A percentile compares a stretch with the other conserved stretches of the same genome.
Conservation (phyloP, 2,888 invertebrate species). For the Phyllotreta striolata region DNA sequence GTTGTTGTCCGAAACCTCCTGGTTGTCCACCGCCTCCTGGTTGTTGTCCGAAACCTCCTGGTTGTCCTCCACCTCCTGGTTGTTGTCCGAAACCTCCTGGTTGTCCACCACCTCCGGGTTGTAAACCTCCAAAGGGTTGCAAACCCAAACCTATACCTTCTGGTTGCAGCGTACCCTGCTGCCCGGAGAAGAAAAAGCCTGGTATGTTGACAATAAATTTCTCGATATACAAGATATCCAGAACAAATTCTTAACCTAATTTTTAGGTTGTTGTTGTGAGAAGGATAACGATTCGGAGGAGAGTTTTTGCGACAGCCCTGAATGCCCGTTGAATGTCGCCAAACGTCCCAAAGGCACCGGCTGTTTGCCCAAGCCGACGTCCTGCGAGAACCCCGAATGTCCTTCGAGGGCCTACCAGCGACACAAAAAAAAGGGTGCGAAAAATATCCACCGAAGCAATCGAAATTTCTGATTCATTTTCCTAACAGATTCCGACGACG, state of each 20-base stretch:
- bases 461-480: neutral
- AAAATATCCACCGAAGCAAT: neutral
- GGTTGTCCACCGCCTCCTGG: neutral
- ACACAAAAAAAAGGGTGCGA: neutral
- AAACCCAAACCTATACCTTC: too few relatives aligned
- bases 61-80: too few relatives aligned
- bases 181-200: constrained; percentile 1
- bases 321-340: constrained; percentile 31
- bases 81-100: too few relatives aligned
- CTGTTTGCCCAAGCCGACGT: neutral
- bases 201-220: neutral
- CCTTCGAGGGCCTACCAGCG: neutral
- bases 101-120: too few relatives aligned
- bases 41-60: too few relatives aligned
- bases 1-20: neutral
- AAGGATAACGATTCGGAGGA: constrained; percentile 3
- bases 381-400: constrained; percentile 16
- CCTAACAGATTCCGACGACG: constrained; percentile 15
- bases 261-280: constrained; percentile 3
- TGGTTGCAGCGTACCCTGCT: too few relatives aligned
- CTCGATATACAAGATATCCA: neutral
- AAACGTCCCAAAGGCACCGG: neutral
- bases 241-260: neutral
- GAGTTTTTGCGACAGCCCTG: constrained; percentile 30
- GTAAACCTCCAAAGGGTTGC: too few relatives aligned